phyloP scores from a whole-genome alignment of 2,888 invertebrate species.

The Lacanobia oleracea region DNA sequence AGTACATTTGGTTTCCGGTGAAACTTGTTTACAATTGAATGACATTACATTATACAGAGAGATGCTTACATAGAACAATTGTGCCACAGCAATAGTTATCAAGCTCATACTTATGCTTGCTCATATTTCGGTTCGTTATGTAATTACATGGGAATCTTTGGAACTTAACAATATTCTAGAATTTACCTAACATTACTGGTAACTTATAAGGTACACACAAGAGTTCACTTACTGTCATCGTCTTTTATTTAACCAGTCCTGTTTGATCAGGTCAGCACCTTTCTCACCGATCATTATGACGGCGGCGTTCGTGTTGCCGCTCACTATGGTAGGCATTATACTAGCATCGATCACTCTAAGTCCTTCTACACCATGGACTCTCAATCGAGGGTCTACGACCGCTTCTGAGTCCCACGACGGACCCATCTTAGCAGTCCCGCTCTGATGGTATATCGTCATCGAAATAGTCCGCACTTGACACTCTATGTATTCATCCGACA shows the following conservation, averaged over 20 bases:
- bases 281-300: constrained; percentile 98
- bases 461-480: constrained; percentile 96
- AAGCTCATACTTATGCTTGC: constrained; percentile 15
- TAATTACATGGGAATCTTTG: constrained; percentile 60
- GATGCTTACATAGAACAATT: not conserved
- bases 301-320: constrained; percentile 97
- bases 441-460: constrained; percentile 97
- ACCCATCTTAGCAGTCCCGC: constrained; percentile 97
- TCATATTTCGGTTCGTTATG: constrained; percentile 21
- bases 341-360: constrained; percentile 96
- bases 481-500: constrained; percentile 95
- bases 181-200: constrained; percentile 58
- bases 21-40: constrained; percentile 17
- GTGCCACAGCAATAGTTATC: constrained; percentile 7
- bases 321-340: constrained; percentile 96
- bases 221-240: constrained; percentile 74
- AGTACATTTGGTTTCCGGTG: constrained; percentile 1
- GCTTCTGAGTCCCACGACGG: constrained; percentile 94
- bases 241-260: constrained; percentile 92
- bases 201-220: constrained; percentile 62
- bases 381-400: constrained; percentile 95
- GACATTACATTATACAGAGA: constrained; percentile 8
- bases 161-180: constrained; percentile 50
- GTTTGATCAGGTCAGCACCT: constrained; percentile 96
- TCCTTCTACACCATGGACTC: constrained; percentile 94